These are phyloP conservation scores for Piaya cayana DNA, from an alignment of 2,113 vertebrate species.

Conservation along the genomic window DNA sequence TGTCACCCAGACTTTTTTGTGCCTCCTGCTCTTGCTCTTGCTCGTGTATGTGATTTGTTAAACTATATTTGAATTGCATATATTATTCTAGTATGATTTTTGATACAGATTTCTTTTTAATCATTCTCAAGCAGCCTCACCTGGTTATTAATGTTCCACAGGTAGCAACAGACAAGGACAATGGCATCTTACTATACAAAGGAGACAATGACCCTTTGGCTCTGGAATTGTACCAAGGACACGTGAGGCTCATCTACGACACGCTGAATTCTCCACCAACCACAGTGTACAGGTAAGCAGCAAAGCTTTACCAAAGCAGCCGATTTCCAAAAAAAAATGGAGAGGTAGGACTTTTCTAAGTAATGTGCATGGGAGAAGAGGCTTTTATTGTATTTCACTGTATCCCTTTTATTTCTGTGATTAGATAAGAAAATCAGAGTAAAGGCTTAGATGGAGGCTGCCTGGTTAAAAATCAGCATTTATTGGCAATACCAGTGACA, in stretches of 20 bases:
- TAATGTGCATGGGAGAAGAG: neutral
- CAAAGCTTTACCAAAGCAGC: neutral
- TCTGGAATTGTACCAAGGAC: slow-evolving; percentile 95
- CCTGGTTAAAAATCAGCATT: neutral
- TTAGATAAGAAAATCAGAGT: neutral
- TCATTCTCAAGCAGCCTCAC: neutral
- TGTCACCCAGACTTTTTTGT: neutral
- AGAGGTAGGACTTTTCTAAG: neutral
- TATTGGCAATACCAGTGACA: neutral
- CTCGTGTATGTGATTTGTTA: neutral
- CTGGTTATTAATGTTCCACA: slow-evolving; percentile 56
- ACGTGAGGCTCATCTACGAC: slow-evolving; percentile 93
- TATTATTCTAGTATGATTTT: neutral
- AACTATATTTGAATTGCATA: neutral
- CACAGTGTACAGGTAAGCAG: slow-evolving; percentile 90
- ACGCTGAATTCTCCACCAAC: slow-evolving; percentile 90
- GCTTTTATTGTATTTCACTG: neutral
- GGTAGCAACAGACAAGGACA: slow-evolving; percentile 96
- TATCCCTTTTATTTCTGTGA: neutral
- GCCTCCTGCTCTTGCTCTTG: neutral
- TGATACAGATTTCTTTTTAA: neutral
- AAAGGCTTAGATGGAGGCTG: neutral
- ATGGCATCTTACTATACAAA: slow-evolving; percentile 92
- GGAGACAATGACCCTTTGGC: slow-evolving; percentile 94
- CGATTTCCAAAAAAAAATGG: neutral